phyloP scores from a whole-genome alignment of 1,140 invertebrate genomes.

The Drosophila quadrilineata region DNA sequence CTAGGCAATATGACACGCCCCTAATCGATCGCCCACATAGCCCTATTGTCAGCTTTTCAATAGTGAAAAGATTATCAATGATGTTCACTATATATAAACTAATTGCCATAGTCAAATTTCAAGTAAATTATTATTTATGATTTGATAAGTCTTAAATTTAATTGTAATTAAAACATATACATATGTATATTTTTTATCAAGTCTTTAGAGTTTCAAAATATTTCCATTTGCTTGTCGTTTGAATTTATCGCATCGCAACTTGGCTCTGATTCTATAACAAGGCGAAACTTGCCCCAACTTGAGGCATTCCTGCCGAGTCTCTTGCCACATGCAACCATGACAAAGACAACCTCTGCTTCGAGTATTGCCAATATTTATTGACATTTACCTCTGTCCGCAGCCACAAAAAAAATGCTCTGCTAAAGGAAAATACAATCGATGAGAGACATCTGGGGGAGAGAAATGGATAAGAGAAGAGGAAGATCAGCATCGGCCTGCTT shows the following conservation, averaged over 20 bases:
- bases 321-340: conserved; percentile 40
- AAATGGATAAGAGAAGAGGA: neutral
- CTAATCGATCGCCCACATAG: too few relatives aligned
- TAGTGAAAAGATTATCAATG: too few relatives aligned
- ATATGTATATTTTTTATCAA: too few relatives aligned
- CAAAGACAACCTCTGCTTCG: conserved; percentile 56
- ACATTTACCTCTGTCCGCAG: conserved; percentile 54
- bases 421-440: neutral
- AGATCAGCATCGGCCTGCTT: conserved; percentile 20
- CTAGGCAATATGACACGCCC: too few relatives aligned
- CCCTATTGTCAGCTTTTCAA: too few relatives aligned
- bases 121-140: too few relatives aligned
- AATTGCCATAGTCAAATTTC: too few relatives aligned
- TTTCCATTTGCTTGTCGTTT: conserved; percentile 71
- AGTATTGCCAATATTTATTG: conserved; percentile 75
- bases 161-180: too few relatives aligned
- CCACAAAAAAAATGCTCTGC: conserved; percentile 42
- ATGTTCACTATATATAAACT: too few relatives aligned
- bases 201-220: conserved; percentile 74
- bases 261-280: neutral
- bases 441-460: conserved; percentile 15
- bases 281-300: conserved; percentile 36
- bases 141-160: too few relatives aligned
- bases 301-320: conserved; percentile 39
- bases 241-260: conserved; percentile 53